Evolutionary conservation across 1,140 invertebrate genomes (phyloP).

Genomic region (Penaeus vannamei): DNA sequence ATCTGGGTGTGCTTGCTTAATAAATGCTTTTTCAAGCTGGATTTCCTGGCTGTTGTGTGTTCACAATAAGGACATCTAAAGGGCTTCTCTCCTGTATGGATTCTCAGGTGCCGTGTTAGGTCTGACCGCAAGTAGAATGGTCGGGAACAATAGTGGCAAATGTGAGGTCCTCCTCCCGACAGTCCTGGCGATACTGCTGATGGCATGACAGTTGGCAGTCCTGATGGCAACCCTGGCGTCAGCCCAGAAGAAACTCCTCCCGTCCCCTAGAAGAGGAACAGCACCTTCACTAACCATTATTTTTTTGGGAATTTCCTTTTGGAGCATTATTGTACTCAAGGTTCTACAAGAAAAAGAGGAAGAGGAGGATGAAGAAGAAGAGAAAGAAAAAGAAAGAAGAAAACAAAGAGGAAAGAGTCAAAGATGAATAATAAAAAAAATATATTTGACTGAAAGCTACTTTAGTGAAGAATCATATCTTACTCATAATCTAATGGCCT

Average conservation of each 20-base stretch:
- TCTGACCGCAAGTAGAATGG: conserved; percentile 55
- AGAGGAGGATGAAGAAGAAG: no score
- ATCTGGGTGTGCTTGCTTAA: conserved; percentile 47
- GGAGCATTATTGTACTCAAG: no score
- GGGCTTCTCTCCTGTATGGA: conserved; percentile 58
- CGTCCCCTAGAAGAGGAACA: conserved; percentile 62
- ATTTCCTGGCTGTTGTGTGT: conserved; percentile 57
- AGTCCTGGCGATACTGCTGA: background rate
- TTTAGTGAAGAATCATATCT: no score
- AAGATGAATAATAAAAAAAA: no score
- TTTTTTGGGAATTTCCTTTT: no score
- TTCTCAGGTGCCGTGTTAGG: conserved; percentile 55
- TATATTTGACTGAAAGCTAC: no score
- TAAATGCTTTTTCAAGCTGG: conserved; percentile 57
- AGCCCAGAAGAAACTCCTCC: background rate
- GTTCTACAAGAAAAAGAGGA: no score
- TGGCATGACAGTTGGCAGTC: background rate
- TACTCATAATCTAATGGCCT: no score
- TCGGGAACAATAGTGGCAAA: conserved; percentile 54
- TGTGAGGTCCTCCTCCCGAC: conserved; percentile 39
- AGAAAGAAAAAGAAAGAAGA: no score
- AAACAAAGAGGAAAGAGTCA: no score
- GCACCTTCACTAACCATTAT: conserved; percentile 41
- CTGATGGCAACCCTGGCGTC: conserved; percentile 16
- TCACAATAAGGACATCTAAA: conserved; percentile 52